A percentile compares a stretch with the other conserved stretches of the same genome.
These are phyloP conservation scores for Taurulus bubalis DNA, from an alignment of 2,113 vertebrate species.

Conservation along the genomic window DNA sequence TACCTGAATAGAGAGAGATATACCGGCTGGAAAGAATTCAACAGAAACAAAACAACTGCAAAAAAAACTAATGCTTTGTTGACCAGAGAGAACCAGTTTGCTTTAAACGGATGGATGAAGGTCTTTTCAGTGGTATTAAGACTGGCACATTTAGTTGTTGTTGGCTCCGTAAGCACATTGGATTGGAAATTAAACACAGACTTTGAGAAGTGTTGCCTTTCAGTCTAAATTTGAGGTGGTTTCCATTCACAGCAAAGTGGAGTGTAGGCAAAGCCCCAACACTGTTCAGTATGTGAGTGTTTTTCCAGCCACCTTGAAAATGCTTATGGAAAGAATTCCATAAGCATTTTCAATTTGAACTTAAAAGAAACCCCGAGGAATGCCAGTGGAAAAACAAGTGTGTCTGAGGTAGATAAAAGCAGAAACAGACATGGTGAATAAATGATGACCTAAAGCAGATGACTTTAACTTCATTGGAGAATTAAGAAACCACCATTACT, in stretches of 20 bases:
- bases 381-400: background rate
- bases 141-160: background rate
- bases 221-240: background rate
- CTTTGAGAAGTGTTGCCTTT: background rate
- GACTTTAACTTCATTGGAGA: background rate
- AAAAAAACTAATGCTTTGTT: background rate
- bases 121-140: background rate
- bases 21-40: background rate
- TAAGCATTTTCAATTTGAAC: background rate
- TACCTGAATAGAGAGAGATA: constrained; percentile 77
- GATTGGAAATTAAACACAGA: background rate
- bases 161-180: background rate
- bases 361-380: background rate
- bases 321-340: too few relatives aligned
- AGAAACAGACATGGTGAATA: background rate
- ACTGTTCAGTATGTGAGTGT: background rate
- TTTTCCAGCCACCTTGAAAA: background rate
- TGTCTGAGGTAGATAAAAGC: background rate
- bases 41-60: background rate
- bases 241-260: background rate
- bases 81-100: background rate
- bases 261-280: background rate
- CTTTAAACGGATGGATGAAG: background rate
- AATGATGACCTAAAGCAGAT: background rate
- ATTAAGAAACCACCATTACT: background rate